A percentile compares a stretch with the other conserved stretches of the same genome.
phyloP scores from a whole-genome alignment of 2,888 invertebrate genomes.

The Thera obeliscata region DNA sequence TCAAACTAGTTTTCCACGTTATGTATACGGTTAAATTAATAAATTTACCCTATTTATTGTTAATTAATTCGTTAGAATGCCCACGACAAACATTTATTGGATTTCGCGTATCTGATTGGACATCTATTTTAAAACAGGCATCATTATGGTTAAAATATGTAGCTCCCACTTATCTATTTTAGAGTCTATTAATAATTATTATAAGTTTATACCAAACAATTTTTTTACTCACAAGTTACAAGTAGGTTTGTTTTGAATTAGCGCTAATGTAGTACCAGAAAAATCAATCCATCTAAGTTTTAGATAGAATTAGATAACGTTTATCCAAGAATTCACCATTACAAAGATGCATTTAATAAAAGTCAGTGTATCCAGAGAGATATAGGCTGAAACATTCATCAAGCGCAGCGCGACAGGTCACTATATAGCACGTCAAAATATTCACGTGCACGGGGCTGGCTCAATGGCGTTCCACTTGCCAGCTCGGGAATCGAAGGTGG shows the following conservation, averaged over 20 bases:
- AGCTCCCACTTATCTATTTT: not conserved
- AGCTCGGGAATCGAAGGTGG: conserved; percentile 73
- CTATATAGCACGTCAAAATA: conserved; percentile 78
- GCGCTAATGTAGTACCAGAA: not conserved
- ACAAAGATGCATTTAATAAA: conserved; percentile 8
- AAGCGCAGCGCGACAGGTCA: conserved; percentile 62
- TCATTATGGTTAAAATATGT: conserved; percentile 10
- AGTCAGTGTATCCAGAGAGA: conserved; percentile 24
- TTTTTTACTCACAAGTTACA: not conserved
- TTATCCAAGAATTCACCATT: not conserved
- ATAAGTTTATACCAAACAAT: not conserved
- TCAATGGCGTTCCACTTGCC: conserved; percentile 75
- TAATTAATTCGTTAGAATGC: conserved; percentile 22
- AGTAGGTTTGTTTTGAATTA: not conserved
- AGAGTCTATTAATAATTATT: not conserved
- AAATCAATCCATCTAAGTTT: too few relatives aligned
- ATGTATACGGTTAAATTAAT: conserved; percentile 3
- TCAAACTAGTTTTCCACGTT: conserved; percentile 17
- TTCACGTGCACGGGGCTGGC: conserved; percentile 75
- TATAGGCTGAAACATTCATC: conserved; percentile 60
- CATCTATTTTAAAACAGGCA: conserved; percentile 15
- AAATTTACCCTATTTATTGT: conserved; percentile 11
- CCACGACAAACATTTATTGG: conserved; percentile 17
- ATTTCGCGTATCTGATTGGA: conserved; percentile 22
- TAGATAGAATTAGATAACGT: too few relatives aligned